phyloP scores from a whole-genome alignment of 2,888 invertebrate species.

The Drosophila fungiperda region DNA sequence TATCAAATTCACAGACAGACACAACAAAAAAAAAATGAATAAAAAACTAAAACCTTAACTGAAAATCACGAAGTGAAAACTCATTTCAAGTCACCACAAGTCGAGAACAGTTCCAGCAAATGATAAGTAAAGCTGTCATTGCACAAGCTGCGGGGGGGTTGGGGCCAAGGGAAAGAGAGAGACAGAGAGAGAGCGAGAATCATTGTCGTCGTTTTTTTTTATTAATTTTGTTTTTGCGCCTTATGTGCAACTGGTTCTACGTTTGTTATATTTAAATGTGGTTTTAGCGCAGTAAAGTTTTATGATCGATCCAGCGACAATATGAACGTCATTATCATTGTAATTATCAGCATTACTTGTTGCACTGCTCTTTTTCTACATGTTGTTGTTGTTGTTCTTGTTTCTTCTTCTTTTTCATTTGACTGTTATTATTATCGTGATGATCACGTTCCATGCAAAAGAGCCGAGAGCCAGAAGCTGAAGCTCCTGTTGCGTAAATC shows the following conservation, averaged over 20 bases:
- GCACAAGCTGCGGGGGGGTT: constrained; percentile 18
- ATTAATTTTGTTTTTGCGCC: constrained; percentile 22
- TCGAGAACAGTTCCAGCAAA: constrained; percentile 68
- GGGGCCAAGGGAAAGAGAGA: background rate
- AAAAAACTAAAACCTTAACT: constrained; percentile 5
- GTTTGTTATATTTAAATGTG: constrained; percentile 54
- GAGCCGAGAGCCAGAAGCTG: constrained; percentile 57
- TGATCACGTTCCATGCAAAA: constrained; percentile 66
- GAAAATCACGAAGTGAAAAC: constrained; percentile 56
- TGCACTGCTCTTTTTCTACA: background rate
- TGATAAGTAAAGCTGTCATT: constrained; percentile 79
- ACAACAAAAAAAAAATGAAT: constrained; percentile 15
- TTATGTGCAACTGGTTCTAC: constrained; percentile 66
- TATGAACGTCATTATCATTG: constrained; percentile 61
- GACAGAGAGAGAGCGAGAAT: background rate
- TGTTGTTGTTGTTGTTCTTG: background rate
- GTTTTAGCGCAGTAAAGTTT: constrained; percentile 54
- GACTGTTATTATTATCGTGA: constrained; percentile 54
- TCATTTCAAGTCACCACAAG: constrained; percentile 45
- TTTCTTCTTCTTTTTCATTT: constrained; percentile 14
- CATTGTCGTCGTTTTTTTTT: background rate
- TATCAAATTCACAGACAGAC: constrained; percentile 39
- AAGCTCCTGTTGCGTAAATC: constrained; percentile 78
- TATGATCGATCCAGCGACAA: constrained; percentile 59
- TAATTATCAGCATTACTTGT: constrained; percentile 34